Base-by-base conservation (phyloP, 2,113 vertebrate genomes). In the Halichoerus grypus region DNA sequence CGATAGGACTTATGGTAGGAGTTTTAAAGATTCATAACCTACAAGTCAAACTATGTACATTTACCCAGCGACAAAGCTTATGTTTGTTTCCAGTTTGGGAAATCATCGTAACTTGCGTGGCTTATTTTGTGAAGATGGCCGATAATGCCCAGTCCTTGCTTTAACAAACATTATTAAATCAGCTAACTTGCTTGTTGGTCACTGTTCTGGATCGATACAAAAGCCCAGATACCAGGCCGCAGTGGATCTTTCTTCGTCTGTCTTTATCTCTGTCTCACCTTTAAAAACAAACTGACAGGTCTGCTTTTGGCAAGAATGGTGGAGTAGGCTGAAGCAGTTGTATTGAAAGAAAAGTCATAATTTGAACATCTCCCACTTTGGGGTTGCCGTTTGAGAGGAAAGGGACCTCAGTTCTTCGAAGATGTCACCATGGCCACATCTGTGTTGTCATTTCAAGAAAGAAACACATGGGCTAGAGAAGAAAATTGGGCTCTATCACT, bases 21-120 rank as follows among this genome's bases (percentile, higher is more conserved):
- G 93, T 1, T 93, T 97, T 97, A 98, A 97, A 97, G 97, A 98
- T 98, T 97, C 97, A 97, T 98, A 97, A 97, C 96, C 97, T 97
- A 92, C 0, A 10, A 98, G 97, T 86, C 97, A 57, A 98, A 98
- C 88, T 91, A 82, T 10, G 91, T 96, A 77, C 92, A 88, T 96
- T 97, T 97, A 92, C 46, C 59, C 76, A 57, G 82, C 81, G 83
- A 93, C 72, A 89, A 59, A 67, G 51, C 51, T 46, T 93, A 14
- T 94, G 63, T 96, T 93, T 91, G 77, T 53, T 95, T 91, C 95
- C 84, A 16, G 72, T 97, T 96, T 95, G 86, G 85, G 80, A 97
- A 94, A 94, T 28, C 74, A 59, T 2, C 0, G 3, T 96, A 82
- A 96, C 1, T 77, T 55, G 96, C 76, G 14, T 3, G 0, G 94